phyloP scores from a whole-genome alignment of 2,113 vertebrate species.

The Labrus mixtus region DNA sequence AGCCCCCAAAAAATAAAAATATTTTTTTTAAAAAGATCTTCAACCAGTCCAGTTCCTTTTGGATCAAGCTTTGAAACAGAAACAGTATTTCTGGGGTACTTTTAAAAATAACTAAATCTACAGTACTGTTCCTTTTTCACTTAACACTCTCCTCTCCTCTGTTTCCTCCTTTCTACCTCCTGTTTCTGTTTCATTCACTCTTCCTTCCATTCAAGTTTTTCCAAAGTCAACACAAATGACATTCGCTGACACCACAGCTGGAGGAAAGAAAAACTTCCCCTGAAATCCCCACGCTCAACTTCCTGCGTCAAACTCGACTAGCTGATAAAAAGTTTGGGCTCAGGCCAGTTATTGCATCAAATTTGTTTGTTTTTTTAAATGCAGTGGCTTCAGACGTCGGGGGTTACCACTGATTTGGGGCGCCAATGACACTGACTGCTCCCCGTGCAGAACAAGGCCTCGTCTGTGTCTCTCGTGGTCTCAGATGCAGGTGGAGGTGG shows the following conservation, averaged over 20 bases:
- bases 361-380: conserved; percentile 8
- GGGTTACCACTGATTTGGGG: conserved; percentile 15
- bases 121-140: not conserved
- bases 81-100: no score
- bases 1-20: no score
- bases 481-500: conserved; percentile 63
- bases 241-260: conserved; percentile 31
- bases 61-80: no score
- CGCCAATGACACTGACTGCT: conserved; percentile 3
- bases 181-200: conserved; percentile 67
- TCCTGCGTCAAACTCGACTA: conserved; percentile 20
- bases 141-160: not conserved
- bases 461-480: conserved; percentile 41
- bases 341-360: not conserved
- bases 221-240: conserved; percentile 33
- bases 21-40: no score
- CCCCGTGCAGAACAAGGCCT: conserved; percentile 40
- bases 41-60: no score
- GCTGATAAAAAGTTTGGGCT: conserved; percentile 1
- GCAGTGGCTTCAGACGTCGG: not conserved
- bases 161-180: conserved; percentile 69
- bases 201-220: conserved; percentile 83
- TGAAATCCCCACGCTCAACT: conserved; percentile 15
- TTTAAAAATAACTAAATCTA: no score
- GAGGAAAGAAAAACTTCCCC: conserved; percentile 49